phyloP scores from a whole-genome alignment of 2,113 vertebrate species.

The Neofelis nebulosa region DNA sequence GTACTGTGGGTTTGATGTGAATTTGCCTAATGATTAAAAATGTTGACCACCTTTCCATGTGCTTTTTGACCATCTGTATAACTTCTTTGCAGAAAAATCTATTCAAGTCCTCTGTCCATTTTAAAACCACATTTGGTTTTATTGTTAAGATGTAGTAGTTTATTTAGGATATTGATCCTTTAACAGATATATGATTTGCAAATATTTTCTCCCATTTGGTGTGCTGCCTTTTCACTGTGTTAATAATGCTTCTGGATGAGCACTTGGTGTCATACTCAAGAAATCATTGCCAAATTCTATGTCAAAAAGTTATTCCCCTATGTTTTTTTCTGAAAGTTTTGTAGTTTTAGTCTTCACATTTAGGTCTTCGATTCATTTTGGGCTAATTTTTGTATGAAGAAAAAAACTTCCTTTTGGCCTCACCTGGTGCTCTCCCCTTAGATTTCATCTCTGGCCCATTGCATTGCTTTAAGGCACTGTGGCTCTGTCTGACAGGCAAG shows the following conservation, averaged over 20 bases:
- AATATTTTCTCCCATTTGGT: not conserved
- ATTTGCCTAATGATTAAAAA: not conserved
- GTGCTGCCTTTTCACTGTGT: not conserved
- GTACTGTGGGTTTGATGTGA: not conserved
- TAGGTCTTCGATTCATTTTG: not conserved
- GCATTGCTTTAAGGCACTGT: not conserved
- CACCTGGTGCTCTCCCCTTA: not conserved
- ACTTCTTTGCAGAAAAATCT: not conserved
- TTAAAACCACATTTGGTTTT: not conserved
- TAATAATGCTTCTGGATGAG: not conserved
- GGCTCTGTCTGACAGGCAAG: not conserved
- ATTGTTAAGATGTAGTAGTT: not conserved
- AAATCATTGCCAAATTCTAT: not conserved
- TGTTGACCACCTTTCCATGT: not conserved
- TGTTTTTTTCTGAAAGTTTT: not conserved
- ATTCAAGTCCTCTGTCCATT: not conserved
- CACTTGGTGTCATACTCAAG: not conserved
- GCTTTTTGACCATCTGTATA: not conserved
- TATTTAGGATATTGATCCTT: not conserved
- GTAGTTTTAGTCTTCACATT: not conserved
- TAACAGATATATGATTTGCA: not conserved
- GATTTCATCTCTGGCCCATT: not conserved
- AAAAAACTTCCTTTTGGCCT: not conserved
- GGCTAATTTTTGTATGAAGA: not conserved
- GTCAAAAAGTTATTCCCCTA: not conserved